Conservation (phyloP, 2,797 vertebrate genomes). For the Mus caroli region DNA sequence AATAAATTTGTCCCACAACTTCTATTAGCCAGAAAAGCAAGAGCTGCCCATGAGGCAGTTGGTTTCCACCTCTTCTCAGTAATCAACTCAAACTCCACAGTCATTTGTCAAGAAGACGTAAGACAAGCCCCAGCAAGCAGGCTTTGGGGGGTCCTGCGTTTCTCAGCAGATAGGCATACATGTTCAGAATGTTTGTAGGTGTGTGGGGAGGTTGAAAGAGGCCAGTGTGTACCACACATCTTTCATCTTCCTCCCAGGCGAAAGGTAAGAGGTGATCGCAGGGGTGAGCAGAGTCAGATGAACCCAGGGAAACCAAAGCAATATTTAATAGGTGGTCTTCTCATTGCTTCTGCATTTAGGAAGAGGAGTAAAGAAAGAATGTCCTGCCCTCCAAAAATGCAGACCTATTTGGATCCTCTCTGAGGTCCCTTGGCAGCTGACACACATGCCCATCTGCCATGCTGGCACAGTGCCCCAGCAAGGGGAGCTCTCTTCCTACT, state of each 20-base stretch:
- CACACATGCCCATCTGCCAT: slow-evolving; percentile 74
- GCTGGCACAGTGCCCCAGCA: slow-evolving; percentile 62
- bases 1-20: slow-evolving; percentile 62
- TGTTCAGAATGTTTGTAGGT: background rate
- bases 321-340: background rate
- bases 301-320: background rate
- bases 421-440: slow-evolving; percentile 58
- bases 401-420: slow-evolving; percentile 40
- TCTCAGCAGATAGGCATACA: background rate
- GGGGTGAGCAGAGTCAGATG: background rate
- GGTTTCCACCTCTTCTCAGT: background rate
- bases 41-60: background rate
- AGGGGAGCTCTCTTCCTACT: slow-evolving; percentile 68
- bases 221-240: background rate
- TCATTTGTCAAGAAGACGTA: slow-evolving; percentile 3
- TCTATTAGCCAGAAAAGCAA: slow-evolving; percentile 47
- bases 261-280: background rate
- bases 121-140: background rate
- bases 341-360: slow-evolving; percentile 32
- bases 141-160: background rate
- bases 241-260: background rate
- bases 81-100: slow-evolving; percentile 5
- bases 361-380: slow-evolving; percentile 63
- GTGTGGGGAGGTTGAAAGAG: background rate
- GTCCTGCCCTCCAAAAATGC: slow-evolving; percentile 77